A percentile compares a stretch with the other conserved stretches of the same genome.
phyloP scores from a whole-genome alignment of 2,113 vertebrate genomes.

The Noturus placidus region DNA sequence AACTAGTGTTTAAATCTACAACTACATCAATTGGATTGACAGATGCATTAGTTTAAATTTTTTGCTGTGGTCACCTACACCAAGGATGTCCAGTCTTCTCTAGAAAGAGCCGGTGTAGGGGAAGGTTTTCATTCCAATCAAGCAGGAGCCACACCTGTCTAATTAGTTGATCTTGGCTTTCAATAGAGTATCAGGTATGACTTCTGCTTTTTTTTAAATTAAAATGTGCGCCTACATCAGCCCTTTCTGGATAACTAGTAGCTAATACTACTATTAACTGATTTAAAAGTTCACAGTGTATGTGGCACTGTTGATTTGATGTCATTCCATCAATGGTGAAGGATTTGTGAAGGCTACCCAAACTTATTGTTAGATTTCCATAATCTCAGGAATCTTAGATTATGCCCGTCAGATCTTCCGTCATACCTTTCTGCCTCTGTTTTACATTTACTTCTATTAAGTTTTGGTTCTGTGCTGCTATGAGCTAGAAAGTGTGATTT shows the following conservation, averaged over 20 bases:
- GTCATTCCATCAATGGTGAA: background rate
- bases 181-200: background rate
- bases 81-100: background rate
- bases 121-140: background rate
- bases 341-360: background rate
- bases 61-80: background rate
- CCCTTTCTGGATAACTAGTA: background rate
- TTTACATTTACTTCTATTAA: too few species aligned
- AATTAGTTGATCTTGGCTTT: background rate
- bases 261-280: too few species aligned
- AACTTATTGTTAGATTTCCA: too few species aligned
- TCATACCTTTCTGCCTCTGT: too few species aligned
- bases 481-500: too few species aligned
- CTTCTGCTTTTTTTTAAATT: background rate
- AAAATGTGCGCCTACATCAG: background rate
- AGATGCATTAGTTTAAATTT: background rate
- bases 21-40: background rate
- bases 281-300: background rate
- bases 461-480: too few species aligned
- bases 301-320: background rate
- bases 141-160: background rate
- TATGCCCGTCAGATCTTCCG: too few species aligned
- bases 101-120: background rate
- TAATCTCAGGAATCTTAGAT: too few species aligned
- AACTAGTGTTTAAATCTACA: background rate